phyloP scores from a whole-genome alignment of 2,113 vertebrate species.

The Hydropotes inermis region DNA sequence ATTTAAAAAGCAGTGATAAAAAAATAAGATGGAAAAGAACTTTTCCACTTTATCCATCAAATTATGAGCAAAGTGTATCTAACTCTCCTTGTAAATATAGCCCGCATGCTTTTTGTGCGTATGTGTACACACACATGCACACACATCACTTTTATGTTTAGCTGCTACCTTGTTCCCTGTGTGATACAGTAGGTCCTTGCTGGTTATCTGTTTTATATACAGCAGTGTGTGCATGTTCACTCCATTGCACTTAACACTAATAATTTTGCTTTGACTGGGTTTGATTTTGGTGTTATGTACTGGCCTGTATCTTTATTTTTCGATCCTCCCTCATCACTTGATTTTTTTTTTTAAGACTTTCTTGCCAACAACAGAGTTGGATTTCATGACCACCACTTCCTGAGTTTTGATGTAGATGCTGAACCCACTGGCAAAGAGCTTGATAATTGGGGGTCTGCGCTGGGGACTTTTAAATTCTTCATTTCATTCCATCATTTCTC shows the following conservation, averaged over 20 bases:
- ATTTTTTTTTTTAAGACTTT: background rate
- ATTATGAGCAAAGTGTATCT: background rate
- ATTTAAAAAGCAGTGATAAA: background rate
- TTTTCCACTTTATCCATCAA: background rate
- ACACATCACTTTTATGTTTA: too few species aligned
- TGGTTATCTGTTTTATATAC: background rate
- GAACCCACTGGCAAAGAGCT: fast-evolving
- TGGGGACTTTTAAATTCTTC: background rate
- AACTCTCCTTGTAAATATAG: fast-evolving
- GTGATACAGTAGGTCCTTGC: background rate
- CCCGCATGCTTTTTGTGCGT: background rate
- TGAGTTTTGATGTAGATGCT: fast-evolving
- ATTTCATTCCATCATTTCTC: background rate
- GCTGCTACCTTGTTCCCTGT: background rate
- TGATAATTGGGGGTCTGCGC: fast-evolving
- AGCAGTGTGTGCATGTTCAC: background rate
- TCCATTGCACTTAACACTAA: too few species aligned
- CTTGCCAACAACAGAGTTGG: background rate
- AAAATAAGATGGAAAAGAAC: background rate
- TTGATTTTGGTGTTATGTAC: fast-evolving
- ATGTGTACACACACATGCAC: fast-evolving
- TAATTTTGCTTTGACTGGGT: background rate
- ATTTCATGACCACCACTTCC: too few species aligned
- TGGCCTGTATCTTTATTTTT: background rate
- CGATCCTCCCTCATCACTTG: background rate